Conservation (phyloP, 2,113 vertebrate genomes). For the Nicator chloris region DNA sequence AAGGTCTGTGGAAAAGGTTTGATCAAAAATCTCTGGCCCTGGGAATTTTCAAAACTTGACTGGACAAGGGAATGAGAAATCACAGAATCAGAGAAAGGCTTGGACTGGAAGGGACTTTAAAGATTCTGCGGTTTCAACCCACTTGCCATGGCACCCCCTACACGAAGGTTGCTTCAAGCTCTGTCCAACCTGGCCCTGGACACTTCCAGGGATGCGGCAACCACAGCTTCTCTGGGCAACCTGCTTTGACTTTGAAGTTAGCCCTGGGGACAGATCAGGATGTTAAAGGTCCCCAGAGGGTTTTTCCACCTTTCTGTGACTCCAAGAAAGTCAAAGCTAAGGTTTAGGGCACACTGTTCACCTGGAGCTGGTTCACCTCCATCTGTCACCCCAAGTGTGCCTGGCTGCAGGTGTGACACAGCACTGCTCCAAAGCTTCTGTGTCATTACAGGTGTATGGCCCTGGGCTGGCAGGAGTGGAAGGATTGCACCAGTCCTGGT, state of each 20-base stretch:
- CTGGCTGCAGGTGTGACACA: background rate
- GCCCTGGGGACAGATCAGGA: background rate
- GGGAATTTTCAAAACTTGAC: background rate
- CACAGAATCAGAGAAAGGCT: background rate
- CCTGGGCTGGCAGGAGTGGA: background rate
- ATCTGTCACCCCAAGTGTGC: accelerated
- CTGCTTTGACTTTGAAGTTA: background rate
- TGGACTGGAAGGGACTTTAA: background rate
- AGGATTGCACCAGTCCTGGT: background rate
- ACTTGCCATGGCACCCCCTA: background rate
- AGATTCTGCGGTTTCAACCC: background rate
- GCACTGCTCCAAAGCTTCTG: background rate
- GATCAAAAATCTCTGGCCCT: background rate
- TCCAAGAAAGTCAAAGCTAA: background rate
- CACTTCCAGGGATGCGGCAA: background rate
- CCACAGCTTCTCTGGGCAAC: background rate
- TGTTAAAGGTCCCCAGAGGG: background rate
- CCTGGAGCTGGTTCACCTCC: background rate
- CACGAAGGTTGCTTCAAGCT: background rate
- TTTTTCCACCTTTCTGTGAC: background rate
- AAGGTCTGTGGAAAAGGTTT: background rate
- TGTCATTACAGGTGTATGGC: accelerated
- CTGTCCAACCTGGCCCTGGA: background rate
- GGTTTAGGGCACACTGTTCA: background rate
- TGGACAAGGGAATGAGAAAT: background rate